Conservation (phyloP, 2,888 invertebrate genomes). For the Apamea epomidion region DNA sequence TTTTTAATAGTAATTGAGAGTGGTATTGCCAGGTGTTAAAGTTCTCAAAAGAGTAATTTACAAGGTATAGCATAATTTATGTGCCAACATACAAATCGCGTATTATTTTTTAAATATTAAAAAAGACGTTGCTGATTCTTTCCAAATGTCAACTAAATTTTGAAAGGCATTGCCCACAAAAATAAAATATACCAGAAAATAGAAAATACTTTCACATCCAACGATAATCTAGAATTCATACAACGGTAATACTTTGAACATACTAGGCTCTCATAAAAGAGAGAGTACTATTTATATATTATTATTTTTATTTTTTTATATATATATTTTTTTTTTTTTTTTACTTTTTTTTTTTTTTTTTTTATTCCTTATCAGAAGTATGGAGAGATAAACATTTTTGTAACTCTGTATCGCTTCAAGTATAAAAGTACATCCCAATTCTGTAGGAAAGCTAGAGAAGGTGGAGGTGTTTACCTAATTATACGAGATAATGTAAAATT, state of each 20-base stretch:
- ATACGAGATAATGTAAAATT: neutral
- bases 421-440: too few species aligned
- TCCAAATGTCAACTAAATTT: neutral
- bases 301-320: too few species aligned
- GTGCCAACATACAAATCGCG: neutral
- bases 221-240: neutral
- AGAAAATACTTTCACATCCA: neutral
- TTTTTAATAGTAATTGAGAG: neutral
- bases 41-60: constrained; percentile 13
- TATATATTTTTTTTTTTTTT: too few species aligned
- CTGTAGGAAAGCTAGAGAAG: too few species aligned
- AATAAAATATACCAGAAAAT: neutral
- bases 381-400: too few species aligned
- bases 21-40: constrained; percentile 9
- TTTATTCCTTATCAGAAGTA: too few species aligned
- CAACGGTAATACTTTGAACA: neutral
- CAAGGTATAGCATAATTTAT: constrained; percentile 6
- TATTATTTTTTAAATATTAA: neutral
- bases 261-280: constrained; percentile 8
- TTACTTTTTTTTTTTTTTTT: too few species aligned
- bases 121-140: neutral
- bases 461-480: too few species aligned
- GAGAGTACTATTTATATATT: too few species aligned
- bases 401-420: too few species aligned
- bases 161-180: neutral